These are phyloP conservation scores for Ricordea florida DNA, from an alignment of 92 coral and sea anemone species.

Conservation along the genomic window DNA sequence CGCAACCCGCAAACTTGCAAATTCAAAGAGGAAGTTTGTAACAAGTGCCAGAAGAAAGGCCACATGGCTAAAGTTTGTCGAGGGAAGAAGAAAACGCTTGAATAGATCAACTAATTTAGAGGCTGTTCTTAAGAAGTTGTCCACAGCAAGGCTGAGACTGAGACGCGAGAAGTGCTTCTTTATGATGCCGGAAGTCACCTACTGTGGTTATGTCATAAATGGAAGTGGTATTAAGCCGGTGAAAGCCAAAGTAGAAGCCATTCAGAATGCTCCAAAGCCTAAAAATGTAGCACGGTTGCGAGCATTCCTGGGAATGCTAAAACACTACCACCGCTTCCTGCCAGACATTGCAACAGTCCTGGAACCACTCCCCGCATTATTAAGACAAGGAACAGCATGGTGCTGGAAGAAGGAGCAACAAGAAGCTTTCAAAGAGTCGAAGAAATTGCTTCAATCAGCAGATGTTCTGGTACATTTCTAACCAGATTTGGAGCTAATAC, in stretches of 20 bases:
- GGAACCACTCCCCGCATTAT: conserved; percentile 20
- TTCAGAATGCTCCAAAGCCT: conserved; percentile 55
- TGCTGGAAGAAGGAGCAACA: conserved; percentile 25
- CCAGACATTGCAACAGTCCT: conserved; percentile 41
- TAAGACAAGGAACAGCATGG: conserved; percentile 23
- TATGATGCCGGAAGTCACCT: no score
- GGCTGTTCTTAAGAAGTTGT: no score
- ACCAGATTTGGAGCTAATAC: conserved; percentile 22
- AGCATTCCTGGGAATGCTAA: conserved; percentile 56
- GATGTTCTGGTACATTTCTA: conserved; percentile 40
- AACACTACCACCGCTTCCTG: conserved; percentile 28
- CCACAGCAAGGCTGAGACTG: no score
- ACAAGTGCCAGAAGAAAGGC: no score
- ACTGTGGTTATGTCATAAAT: no score
- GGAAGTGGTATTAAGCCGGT: conserved; percentile 64
- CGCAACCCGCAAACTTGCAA: no score
- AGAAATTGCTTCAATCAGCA: conserved; percentile 26
- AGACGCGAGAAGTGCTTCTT: no score
- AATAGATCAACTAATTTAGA: no score
- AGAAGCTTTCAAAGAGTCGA: conserved; percentile 8
- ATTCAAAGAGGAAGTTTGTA: no score
- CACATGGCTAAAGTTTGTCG: no score
- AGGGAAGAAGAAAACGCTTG: no score
- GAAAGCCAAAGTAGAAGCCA: conserved; percentile 60
- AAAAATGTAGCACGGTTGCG: conserved; percentile 46